Conservation (phyloP, 2,888 invertebrate species). For the Branchellion lobata region DNA sequence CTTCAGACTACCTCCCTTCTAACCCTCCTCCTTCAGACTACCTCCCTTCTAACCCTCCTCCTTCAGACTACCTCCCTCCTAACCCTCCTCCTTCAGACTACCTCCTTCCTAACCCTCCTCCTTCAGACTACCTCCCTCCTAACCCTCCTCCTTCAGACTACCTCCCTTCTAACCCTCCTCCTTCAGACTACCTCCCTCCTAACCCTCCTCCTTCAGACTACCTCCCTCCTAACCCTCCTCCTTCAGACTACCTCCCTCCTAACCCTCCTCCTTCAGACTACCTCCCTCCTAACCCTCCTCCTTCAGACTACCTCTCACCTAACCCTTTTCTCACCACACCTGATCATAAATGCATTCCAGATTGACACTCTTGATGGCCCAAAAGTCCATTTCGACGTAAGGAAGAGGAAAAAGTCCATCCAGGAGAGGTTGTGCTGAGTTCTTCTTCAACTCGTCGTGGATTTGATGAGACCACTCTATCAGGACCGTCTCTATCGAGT, state of each 20-base stretch:
- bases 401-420: slow-evolving; percentile 82
- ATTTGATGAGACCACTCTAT: slow-evolving; percentile 92
- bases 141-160: background rate
- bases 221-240: background rate
- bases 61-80: background rate
- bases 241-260: slow-evolving; percentile 20
- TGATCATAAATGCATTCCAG: slow-evolving; percentile 88
- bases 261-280: too few relatives aligned
- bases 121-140: background rate
- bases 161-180: slow-evolving; percentile 58
- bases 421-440: slow-evolving; percentile 78
- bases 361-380: slow-evolving; percentile 80
- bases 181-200: slow-evolving; percentile 73
- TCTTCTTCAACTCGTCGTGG: slow-evolving; percentile 85
- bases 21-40: too few relatives aligned
- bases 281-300: too few relatives aligned
- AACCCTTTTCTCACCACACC: slow-evolving; percentile 53
- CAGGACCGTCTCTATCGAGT: slow-evolving; percentile 89
- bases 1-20: too few relatives aligned
- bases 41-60: too few relatives aligned
- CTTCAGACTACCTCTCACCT: slow-evolving; percentile 47
- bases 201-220: too few relatives aligned
- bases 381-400: slow-evolving; percentile 75
- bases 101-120: too few relatives aligned
- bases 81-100: background rate